Evolutionary conservation across 2,888 invertebrate genomes (phyloP).

Genomic region (Chaitophorus viminalis): DNA sequence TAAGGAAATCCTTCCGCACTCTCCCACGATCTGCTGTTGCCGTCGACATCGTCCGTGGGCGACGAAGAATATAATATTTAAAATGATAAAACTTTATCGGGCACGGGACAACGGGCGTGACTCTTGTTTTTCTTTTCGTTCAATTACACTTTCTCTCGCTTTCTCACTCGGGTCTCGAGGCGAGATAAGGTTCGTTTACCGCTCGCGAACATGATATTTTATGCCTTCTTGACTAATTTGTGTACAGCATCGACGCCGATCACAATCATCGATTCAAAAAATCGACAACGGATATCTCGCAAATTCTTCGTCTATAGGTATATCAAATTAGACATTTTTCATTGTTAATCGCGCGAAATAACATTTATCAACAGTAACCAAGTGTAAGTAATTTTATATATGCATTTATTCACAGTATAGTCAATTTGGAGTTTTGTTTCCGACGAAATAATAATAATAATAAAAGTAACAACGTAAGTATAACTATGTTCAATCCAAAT

Average conservation of each 20-base stretch:
- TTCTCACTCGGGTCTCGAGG: not conserved
- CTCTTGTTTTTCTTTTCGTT: conserved; percentile 17
- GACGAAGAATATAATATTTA: conserved; percentile 20
- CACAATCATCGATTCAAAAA: not conserved
- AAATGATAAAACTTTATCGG: conserved; percentile 50
- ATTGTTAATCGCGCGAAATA: not conserved
- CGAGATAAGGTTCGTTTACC: not conserved
- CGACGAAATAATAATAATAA: not conserved
- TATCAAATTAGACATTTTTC: not conserved
- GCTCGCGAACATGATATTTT: not conserved
- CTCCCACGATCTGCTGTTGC: not conserved
- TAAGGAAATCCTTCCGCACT: conserved; percentile 19
- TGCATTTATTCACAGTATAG: not conserved
- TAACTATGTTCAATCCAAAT: not conserved
- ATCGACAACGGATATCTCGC: not conserved
- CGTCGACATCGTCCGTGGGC: not conserved
- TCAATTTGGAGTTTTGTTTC: not conserved
- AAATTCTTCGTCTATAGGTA: not conserved
- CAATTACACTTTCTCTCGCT: conserved; percentile 9
- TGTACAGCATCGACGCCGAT: not conserved
- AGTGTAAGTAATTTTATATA: not conserved
- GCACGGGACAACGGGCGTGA: not conserved
- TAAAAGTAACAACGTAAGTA: not conserved
- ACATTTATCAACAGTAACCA: not conserved
- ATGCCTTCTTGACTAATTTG: not conserved